phyloP scores from a whole-genome alignment of 2,888 invertebrate genomes.

The Scrobipalpa atriplicella region DNA sequence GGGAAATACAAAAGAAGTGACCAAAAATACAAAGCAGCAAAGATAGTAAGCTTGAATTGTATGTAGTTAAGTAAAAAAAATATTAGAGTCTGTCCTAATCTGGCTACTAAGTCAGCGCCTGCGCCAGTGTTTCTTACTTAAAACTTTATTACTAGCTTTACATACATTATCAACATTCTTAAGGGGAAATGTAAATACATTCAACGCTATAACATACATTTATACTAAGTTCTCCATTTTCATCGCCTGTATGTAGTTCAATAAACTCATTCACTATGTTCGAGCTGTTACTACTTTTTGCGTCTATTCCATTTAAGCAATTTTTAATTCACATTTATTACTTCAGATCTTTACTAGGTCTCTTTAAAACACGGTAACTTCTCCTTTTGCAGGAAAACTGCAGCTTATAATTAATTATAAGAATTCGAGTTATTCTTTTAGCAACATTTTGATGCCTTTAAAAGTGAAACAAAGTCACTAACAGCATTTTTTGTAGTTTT shows the following conservation, averaged over 20 bases:
- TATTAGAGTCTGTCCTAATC: too few relatives aligned
- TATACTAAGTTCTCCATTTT: neutral
- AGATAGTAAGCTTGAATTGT: too few relatives aligned
- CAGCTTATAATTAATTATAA: slow-evolving; percentile 35
- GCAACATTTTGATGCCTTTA: slow-evolving; percentile 26
- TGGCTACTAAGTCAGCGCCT: too few relatives aligned
- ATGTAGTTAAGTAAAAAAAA: too few relatives aligned
- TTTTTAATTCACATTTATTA: slow-evolving; percentile 31
- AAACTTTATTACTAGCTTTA: too few relatives aligned
- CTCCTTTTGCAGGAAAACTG: slow-evolving; percentile 34
- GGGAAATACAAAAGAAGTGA: too few relatives aligned
- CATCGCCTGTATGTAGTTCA: neutral
- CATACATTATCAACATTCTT: too few relatives aligned
- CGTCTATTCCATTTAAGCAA: slow-evolving; percentile 27
- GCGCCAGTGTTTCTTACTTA: too few relatives aligned
- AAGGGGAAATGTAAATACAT: too few relatives aligned
- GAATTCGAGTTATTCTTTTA: slow-evolving; percentile 36
- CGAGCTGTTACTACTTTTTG: slow-evolving; percentile 28
- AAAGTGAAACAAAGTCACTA: slow-evolving; percentile 21
- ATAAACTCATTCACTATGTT: slow-evolving; percentile 25
- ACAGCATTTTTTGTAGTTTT: slow-evolving; percentile 32
- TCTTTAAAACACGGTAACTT: slow-evolving; percentile 32
- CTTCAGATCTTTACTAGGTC: slow-evolving; percentile 24
- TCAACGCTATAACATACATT: too few relatives aligned
- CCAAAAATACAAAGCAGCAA: too few relatives aligned